phyloP scores from a whole-genome alignment of 2,888 invertebrate species.

The Plagiodera versicolora region DNA sequence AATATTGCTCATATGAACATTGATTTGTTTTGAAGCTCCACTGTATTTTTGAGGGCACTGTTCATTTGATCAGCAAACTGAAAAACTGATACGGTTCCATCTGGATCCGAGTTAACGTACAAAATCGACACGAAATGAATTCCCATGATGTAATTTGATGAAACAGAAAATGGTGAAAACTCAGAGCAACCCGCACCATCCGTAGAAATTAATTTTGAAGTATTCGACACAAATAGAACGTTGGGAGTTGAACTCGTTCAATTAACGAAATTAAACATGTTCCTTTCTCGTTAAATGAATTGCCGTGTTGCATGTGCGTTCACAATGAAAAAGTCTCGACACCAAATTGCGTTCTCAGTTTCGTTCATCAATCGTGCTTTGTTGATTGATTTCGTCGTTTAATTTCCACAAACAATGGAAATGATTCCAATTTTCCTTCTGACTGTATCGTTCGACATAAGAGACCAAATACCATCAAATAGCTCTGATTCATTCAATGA shows the following conservation, averaged over 20 bases:
- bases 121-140: background rate
- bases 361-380: constrained; percentile 3
- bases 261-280: constrained; percentile 24
- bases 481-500: too few relatives aligned
- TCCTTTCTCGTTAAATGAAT: constrained; percentile 17
- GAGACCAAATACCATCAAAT: too few relatives aligned
- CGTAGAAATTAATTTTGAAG: background rate
- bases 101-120: background rate
- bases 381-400: background rate
- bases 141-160: background rate
- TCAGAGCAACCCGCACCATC: background rate
- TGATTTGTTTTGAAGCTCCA: too few relatives aligned
- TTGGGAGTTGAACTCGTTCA: constrained; percentile 15
- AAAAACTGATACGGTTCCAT: background rate
- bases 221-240: background rate
- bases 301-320: constrained; percentile 19
- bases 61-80: background rate
- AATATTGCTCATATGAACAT: too few relatives aligned
- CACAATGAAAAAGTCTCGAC: constrained; percentile 15
- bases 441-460: too few relatives aligned
- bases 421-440: too few relatives aligned
- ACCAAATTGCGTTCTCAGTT: background rate
- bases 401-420: background rate
- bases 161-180: background rate
- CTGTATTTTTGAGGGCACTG: too few relatives aligned